Conservation (phyloP, 1,140 invertebrate species). For the Ganaspis sp. region DNA sequence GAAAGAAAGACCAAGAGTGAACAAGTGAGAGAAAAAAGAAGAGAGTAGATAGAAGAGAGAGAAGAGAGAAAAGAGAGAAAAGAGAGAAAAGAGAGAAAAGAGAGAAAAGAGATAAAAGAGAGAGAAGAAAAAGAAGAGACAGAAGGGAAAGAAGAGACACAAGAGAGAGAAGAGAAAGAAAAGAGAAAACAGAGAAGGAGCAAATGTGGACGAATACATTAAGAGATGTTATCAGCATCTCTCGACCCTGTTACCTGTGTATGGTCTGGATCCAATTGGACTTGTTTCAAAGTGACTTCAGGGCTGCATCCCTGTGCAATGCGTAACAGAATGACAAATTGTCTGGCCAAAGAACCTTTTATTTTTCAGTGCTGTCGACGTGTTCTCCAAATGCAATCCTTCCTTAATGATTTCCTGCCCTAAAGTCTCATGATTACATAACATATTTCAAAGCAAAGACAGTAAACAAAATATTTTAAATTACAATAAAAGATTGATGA, state of each 20-base stretch:
- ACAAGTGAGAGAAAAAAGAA: not conserved
- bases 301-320: slow-evolving; percentile 56
- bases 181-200: not conserved
- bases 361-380: not conserved
- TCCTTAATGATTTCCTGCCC: not conserved
- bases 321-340: slow-evolving; percentile 60
- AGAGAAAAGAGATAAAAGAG: not conserved
- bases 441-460: not conserved
- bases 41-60: not conserved
- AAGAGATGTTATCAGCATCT: slow-evolving; percentile 59
- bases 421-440: not conserved
- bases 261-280: slow-evolving; percentile 60
- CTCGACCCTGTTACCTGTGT: slow-evolving; percentile 63
- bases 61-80: not conserved
- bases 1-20: not conserved
- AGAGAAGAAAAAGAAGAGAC: not conserved
- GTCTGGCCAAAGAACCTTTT: slow-evolving; percentile 41
- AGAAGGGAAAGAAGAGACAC: no score
- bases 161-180: not conserved
- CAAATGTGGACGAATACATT: slow-evolving; percentile 55
- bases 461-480: not conserved
- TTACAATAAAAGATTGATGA: not conserved
- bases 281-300: slow-evolving; percentile 51
- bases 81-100: not conserved
- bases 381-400: slow-evolving; percentile 9